phyloP scores from a whole-genome alignment of 2,888 invertebrate genomes.

The Tanytarsus gracilentus region DNA sequence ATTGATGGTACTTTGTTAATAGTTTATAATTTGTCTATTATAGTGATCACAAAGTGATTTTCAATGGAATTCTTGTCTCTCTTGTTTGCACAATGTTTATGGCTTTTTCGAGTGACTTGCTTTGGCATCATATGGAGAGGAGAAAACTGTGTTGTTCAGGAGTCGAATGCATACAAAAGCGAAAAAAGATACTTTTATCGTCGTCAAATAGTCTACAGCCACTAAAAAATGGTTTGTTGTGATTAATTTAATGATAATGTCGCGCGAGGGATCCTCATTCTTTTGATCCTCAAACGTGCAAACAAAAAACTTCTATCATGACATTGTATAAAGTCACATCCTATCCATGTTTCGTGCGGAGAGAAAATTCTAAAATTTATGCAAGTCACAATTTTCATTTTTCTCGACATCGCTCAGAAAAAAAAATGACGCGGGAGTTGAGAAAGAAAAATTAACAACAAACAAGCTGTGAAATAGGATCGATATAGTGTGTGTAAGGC shows the following conservation, averaged over 20 bases:
- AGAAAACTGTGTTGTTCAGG: no score
- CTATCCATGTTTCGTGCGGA: no score
- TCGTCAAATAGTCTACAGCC: no score
- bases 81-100: slow-evolving; percentile 9
- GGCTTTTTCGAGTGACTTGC: background rate
- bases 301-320: no score
- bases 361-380: background rate
- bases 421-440: background rate
- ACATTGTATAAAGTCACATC: no score
- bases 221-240: no score
- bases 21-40: slow-evolving; percentile 26
- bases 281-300: no score
- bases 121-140: background rate
- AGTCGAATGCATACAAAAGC: background rate
- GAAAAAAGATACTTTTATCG: background rate
- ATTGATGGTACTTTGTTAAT: slow-evolving; percentile 21
- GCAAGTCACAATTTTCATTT: slow-evolving; percentile 17
- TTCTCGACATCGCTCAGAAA: background rate
- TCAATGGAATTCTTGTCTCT: slow-evolving; percentile 1
- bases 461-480: no score
- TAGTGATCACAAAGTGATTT: slow-evolving; percentile 10
- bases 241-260: no score
- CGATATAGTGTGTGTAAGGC: no score
- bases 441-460: slow-evolving; percentile 1
- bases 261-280: no score